Evolutionary conservation across 2,797 vertebrate genomes (phyloP).

Genomic region (Florisuga fusca): DNA sequence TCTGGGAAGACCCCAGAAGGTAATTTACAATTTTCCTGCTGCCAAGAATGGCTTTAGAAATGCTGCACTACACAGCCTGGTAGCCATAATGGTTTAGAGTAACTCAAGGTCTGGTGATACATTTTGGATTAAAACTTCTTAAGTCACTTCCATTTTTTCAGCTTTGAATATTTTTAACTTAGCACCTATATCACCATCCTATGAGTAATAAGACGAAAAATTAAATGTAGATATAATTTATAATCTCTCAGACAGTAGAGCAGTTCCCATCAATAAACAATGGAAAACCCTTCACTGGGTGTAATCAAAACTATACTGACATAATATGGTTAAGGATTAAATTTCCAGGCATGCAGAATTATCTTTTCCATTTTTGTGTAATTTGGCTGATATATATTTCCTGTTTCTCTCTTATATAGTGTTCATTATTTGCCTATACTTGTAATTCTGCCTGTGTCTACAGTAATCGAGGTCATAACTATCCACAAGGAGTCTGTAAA

Average conservation of each 20-base stretch:
- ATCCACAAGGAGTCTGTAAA: slow-evolving; percentile 7
- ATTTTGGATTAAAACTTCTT: neutral
- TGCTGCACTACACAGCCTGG: neutral
- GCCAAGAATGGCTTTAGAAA: neutral
- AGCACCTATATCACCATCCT: neutral
- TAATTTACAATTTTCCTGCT: neutral
- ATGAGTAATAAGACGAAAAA: neutral
- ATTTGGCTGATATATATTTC: neutral
- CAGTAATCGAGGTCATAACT: neutral
- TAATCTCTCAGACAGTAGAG: neutral
- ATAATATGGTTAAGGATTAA: neutral
- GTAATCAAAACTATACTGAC: neutral
- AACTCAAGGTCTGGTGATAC: neutral
- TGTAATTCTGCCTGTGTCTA: slow-evolving; percentile 10
- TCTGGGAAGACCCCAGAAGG: neutral
- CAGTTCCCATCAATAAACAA: neutral
- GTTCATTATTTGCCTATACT: neutral
- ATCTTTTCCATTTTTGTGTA: neutral
- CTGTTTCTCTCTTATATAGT: neutral
- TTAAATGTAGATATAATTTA: neutral
- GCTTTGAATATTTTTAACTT: neutral
- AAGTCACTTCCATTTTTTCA: neutral
- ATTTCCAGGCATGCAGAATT: neutral
- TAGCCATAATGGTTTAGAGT: neutral
- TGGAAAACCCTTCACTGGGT: neutral